These are phyloP conservation scores for Emydura subglobosa DNA, from an alignment of 2,113 vertebrate genomes.

Conservation along the genomic window DNA sequence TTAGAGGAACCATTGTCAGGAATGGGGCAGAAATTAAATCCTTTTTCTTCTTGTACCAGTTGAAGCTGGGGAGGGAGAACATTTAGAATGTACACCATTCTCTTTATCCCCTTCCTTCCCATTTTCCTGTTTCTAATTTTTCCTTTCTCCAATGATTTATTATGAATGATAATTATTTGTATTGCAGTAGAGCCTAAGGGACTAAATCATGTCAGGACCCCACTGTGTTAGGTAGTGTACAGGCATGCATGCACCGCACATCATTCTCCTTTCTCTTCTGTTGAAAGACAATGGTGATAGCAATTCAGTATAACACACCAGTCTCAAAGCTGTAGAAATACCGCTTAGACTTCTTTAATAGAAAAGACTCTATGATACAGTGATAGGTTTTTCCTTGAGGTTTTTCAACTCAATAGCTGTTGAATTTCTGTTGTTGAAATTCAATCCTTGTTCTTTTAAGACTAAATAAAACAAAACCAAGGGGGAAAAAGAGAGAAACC, in stretches of 20 bases:
- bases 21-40: accelerated
- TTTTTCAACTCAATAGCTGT: constrained; percentile 21
- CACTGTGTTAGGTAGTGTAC: neutral
- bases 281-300: neutral
- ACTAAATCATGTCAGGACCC: accelerated
- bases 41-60: neutral
- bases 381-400: neutral
- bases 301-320: neutral
- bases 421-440: constrained; percentile 7
- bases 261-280: neutral
- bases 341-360: neutral
- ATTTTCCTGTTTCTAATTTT: neutral
- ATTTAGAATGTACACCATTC: neutral
- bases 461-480: neutral
- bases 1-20: neutral
- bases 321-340: neutral
- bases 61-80: neutral
- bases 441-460: constrained; percentile 12
- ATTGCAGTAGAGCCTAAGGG: accelerated
- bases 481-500: constrained; percentile 23
- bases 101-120: neutral
- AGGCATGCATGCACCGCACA: accelerated
- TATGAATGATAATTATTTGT: neutral
- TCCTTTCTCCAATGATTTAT: neutral
- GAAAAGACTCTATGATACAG: neutral